phyloP scores from a whole-genome alignment of 2,113 vertebrate species.

The Ondatra zibethicus region DNA sequence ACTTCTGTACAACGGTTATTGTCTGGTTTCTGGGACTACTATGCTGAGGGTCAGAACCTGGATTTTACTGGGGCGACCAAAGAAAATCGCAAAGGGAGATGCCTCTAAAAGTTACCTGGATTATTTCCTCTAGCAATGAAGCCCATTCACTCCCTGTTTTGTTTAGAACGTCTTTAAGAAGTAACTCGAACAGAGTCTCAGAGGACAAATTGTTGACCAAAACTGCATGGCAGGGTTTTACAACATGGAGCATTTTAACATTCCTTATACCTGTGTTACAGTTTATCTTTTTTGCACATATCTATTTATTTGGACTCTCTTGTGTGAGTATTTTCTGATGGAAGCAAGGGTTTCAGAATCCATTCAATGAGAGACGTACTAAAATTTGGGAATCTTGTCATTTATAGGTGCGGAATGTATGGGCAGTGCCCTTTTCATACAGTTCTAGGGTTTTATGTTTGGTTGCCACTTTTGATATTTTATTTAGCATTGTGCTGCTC shows the following conservation, averaged over 20 bases:
- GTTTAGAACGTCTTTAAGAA: neutral
- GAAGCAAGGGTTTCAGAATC: slow-evolving; percentile 34
- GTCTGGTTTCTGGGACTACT: neutral
- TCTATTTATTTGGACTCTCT: neutral
- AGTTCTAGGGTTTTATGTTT: neutral
- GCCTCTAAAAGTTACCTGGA: neutral
- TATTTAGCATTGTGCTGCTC: neutral
- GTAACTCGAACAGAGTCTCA: neutral
- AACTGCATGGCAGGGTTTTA: neutral
- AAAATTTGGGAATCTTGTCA: neutral
- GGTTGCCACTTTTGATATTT: neutral
- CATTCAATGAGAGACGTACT: neutral
- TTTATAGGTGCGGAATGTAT: neutral
- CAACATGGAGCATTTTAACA: neutral
- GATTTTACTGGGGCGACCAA: neutral
- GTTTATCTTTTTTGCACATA: neutral
- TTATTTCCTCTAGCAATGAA: neutral
- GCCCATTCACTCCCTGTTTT: neutral
- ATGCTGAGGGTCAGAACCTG: neutral
- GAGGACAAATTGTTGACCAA: neutral
- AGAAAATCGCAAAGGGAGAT: neutral
- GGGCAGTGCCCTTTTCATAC: neutral
- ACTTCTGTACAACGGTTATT: neutral
- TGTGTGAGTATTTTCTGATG: neutral
- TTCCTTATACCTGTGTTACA: neutral